phyloP scores from a whole-genome alignment of 2,113 vertebrate species.

The Antechinus stuartii region DNA sequence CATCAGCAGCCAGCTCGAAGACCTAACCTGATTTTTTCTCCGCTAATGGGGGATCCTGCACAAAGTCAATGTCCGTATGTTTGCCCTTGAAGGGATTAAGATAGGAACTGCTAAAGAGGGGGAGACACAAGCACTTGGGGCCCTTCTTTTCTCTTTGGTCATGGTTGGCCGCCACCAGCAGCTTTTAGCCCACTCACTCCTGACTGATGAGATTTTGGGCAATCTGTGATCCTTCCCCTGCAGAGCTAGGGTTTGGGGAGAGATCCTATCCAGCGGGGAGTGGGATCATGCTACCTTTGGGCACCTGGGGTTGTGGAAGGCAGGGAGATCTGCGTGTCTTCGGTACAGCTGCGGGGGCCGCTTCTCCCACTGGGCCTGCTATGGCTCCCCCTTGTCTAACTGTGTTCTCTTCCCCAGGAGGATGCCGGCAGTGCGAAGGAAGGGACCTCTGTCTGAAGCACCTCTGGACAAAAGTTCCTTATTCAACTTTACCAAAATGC shows the following conservation, averaged over 20 bases:
- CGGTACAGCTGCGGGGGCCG: no score
- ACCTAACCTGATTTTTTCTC: no score
- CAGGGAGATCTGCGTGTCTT: no score
- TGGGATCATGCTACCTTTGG: neutral
- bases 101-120: no score
- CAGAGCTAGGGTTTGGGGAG: neutral
- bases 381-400: neutral
- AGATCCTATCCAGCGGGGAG: no score
- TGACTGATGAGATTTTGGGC: neutral
- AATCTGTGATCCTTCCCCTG: neutral
- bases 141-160: neutral
- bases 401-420: conserved; percentile 71
- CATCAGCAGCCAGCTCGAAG: no score
- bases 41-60: no score
- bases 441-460: conserved; percentile 87
- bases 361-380: no score
- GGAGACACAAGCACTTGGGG: no score
- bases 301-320: no score
- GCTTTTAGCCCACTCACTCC: neutral
- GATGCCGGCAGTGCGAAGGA: conserved; percentile 81
- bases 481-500: conserved; percentile 87
- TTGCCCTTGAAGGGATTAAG: no score
- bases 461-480: conserved; percentile 71
- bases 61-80: no score
- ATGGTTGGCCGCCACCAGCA: neutral